Percentiles rank a stretch among this genome's conserved stretches.
phyloP scores from a whole-genome alignment of 2,113 vertebrate species.

The Telmatochromis bifrenatus region DNA sequence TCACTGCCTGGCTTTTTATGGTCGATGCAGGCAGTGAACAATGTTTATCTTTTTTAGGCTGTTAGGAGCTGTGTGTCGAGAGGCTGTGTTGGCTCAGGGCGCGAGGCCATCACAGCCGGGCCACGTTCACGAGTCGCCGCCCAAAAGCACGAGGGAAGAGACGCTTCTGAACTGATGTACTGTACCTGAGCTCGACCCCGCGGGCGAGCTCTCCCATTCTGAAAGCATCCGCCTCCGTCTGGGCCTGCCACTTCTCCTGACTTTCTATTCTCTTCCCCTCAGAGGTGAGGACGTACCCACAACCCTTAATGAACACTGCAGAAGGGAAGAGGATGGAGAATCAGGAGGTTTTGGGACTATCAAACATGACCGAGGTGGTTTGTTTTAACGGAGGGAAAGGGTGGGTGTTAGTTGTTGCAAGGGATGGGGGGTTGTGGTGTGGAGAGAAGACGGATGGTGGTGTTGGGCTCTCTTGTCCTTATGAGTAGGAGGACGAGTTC shows the following conservation, averaged over 20 bases:
- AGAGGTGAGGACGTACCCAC: background rate
- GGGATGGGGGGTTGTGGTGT: constrained; percentile 36
- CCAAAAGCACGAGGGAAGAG: constrained; percentile 18
- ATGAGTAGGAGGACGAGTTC: constrained; percentile 99
- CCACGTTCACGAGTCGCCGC: constrained; percentile 37
- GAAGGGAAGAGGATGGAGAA: constrained; percentile 48
- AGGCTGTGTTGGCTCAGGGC: constrained; percentile 74
- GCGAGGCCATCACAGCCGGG: constrained; percentile 59
- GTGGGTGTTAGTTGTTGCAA: background rate
- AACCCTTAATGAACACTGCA: background rate
- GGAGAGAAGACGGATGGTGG: constrained; percentile 55
- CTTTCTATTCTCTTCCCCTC: constrained; percentile 35
- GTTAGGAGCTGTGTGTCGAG: constrained; percentile 73
- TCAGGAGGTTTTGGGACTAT: constrained; percentile 26
- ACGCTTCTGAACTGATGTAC: constrained; percentile 42
- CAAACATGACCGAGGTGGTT: constrained; percentile 45
- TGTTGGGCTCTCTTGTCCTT: constrained; percentile 62
- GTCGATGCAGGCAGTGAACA: constrained; percentile 55
- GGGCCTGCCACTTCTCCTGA: constrained; percentile 22
- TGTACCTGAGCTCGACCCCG: constrained; percentile 22
- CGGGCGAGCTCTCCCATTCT: constrained; percentile 27
- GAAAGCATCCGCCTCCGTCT: constrained; percentile 32
- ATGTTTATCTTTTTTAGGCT: constrained; percentile 37
- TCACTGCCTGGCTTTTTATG: constrained; percentile 68
- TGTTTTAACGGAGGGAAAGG: constrained; percentile 22